A percentile compares a stretch with the other conserved stretches of the same genome.
phyloP scores from a whole-genome alignment of 1,140 invertebrate species.

The Atta cephalotes region DNA sequence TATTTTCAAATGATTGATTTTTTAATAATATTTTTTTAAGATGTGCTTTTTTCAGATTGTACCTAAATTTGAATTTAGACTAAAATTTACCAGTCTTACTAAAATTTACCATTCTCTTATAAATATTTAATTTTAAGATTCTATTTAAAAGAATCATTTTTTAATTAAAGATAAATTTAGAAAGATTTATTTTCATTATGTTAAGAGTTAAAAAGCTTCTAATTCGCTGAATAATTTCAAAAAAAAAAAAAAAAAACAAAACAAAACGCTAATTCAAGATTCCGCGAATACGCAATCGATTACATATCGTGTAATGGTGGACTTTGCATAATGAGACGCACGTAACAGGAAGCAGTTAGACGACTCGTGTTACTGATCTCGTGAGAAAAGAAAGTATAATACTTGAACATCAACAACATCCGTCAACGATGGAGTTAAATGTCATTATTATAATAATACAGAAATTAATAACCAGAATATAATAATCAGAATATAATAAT shows the following conservation, averaged over 20 bases:
- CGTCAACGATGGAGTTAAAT: conserved; percentile 20
- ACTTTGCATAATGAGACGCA: conserved; percentile 42
- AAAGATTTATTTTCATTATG: neutral
- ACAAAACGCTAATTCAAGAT: neutral
- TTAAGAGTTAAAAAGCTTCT: neutral
- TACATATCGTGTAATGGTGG: conserved; percentile 34
- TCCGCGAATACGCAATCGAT: conserved; percentile 29
- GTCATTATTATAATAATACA: conserved; percentile 56
- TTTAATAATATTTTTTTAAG: neutral
- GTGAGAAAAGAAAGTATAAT: conserved; percentile 35
- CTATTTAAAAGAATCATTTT: neutral
- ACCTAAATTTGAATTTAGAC: neutral
- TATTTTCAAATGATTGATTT: neutral
- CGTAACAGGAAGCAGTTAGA: conserved; percentile 48
- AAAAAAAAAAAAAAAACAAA: no score
- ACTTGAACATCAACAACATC: neutral
- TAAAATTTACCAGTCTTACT: neutral
- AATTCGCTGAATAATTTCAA: conserved; percentile 5
- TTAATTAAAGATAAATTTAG: neutral
- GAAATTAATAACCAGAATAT: neutral
- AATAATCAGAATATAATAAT: conserved; percentile 28
- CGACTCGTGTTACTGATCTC: neutral
- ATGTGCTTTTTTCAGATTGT: neutral
- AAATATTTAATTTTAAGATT: conserved; percentile 18
- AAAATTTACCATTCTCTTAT: neutral